Conservation (phyloP, 2,797 vertebrate species). For the Premnoplex brunnescens region DNA sequence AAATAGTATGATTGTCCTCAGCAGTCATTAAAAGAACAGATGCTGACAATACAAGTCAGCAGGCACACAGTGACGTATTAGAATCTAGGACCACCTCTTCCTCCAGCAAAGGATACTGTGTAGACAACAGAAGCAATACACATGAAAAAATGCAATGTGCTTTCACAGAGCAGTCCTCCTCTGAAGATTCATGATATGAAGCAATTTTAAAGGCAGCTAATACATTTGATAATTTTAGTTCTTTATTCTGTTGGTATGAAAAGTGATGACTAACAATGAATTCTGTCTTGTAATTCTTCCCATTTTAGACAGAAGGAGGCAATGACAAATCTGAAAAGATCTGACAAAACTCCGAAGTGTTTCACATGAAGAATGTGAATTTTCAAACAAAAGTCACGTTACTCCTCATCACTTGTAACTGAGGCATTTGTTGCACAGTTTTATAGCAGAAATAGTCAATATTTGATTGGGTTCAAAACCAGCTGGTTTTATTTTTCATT, state of each 20-base stretch:
- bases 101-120: not conserved
- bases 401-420: not conserved
- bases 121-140: not conserved
- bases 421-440: not conserved
- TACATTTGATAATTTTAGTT: not conserved
- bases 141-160: not conserved
- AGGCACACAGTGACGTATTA: not conserved
- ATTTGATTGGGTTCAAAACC: not conserved
- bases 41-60: not conserved
- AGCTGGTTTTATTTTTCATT: not conserved
- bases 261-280: not conserved
- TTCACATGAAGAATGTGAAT: not conserved
- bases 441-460: not conserved
- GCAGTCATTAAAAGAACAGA: not conserved
- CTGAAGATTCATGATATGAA: not conserved
- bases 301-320: not conserved
- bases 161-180: not conserved
- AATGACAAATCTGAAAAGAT: not conserved
- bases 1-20: not conserved
- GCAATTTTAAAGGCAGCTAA: not conserved
- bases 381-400: not conserved
- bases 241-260: not conserved
- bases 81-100: not conserved
- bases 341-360: not conserved
- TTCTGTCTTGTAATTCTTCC: not conserved